These are phyloP conservation scores for Cephus pulcher DNA, from an alignment of 2,888 invertebrate species.

Conservation along the genomic window DNA sequence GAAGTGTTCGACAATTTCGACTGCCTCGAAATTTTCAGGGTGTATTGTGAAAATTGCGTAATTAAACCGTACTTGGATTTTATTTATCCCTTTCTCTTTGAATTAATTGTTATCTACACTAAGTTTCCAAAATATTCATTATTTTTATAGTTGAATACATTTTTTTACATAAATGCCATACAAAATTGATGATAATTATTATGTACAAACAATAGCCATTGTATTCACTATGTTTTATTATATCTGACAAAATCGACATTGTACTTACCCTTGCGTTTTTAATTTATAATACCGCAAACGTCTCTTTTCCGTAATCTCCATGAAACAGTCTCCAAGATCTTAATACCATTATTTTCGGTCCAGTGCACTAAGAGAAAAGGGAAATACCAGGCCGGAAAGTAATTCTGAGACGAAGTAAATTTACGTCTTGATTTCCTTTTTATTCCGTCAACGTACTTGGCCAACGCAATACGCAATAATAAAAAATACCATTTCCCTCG, in stretches of 20 bases:
- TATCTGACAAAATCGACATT: neutral
- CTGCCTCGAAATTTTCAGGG: neutral
- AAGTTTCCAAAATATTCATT: too few relatives aligned
- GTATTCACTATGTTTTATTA: neutral
- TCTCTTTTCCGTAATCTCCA: neutral
- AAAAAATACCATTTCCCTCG: constrained; percentile 5
- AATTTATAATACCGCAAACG: neutral
- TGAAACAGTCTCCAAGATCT: neutral
- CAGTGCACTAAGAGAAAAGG: neutral
- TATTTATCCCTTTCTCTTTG: neutral
- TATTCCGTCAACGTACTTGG: constrained; percentile 2
- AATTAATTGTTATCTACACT: neutral
- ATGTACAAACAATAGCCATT: neutral
- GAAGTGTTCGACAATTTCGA: neutral
- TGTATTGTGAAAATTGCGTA: too few relatives aligned
- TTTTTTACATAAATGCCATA: too few relatives aligned
- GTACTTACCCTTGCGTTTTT: neutral
- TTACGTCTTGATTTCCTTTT: constrained; percentile 4
- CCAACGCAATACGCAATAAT: constrained; percentile 3
- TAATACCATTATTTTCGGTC: neutral
- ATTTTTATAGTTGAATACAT: too few relatives aligned
- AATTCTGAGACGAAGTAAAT: neutral
- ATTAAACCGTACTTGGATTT: too few relatives aligned
- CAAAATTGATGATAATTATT: neutral
- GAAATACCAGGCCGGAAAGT: neutral